Percentiles rank a stretch among this genome's conserved stretches.
Evolutionary conservation across 2,888 invertebrate species (phyloP).

Genomic region (Hypomecis atomaria): DNA sequence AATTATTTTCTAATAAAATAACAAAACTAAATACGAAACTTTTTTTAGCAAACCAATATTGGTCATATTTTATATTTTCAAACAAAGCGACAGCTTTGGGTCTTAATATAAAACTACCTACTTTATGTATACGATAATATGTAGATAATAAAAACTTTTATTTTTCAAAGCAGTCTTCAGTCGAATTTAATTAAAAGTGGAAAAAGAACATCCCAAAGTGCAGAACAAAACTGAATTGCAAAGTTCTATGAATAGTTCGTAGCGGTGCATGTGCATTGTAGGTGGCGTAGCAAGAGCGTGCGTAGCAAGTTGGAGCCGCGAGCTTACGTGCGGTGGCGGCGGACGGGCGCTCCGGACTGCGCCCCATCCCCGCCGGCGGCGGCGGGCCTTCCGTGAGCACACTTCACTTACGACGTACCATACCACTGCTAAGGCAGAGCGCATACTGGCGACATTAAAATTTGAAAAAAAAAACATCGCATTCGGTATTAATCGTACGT

Average conservation of each 20-base stretch:
- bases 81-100: too few relatives aligned
- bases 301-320: conserved; percentile 40
- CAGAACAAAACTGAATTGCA: background rate
- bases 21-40: too few relatives aligned
- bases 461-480: background rate
- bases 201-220: background rate
- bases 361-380: conserved; percentile 35
- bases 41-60: too few relatives aligned
- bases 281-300: conserved; percentile 19
- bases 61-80: too few relatives aligned
- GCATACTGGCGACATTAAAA: conserved; percentile 15
- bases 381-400: conserved; percentile 56
- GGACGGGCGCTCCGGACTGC: conserved; percentile 73
- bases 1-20: too few relatives aligned
- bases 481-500: too few relatives aligned
- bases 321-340: conserved; percentile 80
- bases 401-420: conserved; percentile 76
- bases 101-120: too few relatives aligned
- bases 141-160: too few relatives aligned
- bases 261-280: conserved; percentile 1
- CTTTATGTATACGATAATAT: too few relatives aligned
- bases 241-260: background rate
- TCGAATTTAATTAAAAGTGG: background rate
- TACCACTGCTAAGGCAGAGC: conserved; percentile 37
- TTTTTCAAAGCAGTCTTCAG: too few relatives aligned